phyloP scores from a whole-genome alignment of 2,797 vertebrate genomes.

The Enteromius argenteus region DNA sequence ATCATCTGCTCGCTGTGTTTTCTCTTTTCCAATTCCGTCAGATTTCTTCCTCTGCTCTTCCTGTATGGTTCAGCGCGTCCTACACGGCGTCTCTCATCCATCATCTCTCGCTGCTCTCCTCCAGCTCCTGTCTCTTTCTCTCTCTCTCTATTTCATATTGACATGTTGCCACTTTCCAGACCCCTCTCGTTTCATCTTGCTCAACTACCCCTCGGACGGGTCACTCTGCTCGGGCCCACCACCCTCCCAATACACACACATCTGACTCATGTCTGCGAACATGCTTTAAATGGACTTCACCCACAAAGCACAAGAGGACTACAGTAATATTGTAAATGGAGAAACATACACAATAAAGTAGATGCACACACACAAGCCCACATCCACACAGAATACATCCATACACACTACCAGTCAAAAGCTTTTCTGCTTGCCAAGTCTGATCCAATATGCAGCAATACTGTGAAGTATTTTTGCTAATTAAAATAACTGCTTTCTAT shows the following conservation, averaged over 20 bases:
- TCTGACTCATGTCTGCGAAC: background rate
- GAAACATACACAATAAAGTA: background rate
- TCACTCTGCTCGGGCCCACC: slow-evolving; percentile 36
- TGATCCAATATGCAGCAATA: background rate
- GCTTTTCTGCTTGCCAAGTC: background rate
- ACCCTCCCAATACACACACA: background rate
- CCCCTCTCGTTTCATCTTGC: slow-evolving; percentile 61
- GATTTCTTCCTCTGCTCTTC: slow-evolving; percentile 50
- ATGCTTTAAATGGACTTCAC: background rate
- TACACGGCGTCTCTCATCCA: slow-evolving; percentile 55
- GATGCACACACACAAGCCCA: background rate
- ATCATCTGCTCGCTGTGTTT: slow-evolving; percentile 24
- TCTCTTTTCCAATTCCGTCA: slow-evolving; percentile 47
- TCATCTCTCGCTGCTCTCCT: slow-evolving; percentile 44
- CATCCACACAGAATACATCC: background rate
- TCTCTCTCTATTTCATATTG: slow-evolving; percentile 62
- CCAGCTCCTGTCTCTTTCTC: slow-evolving; percentile 50
- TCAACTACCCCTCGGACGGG: slow-evolving; percentile 48
- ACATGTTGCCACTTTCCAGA: slow-evolving; percentile 64
- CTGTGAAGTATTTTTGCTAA: background rate
- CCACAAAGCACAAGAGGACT: background rate
- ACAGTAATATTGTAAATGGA: background rate
- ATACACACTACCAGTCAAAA: background rate
- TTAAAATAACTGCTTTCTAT: no score
- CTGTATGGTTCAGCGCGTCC: slow-evolving; percentile 49